Conservation (phyloP, 2,888 invertebrate species). For the Cantharis lateralis region DNA sequence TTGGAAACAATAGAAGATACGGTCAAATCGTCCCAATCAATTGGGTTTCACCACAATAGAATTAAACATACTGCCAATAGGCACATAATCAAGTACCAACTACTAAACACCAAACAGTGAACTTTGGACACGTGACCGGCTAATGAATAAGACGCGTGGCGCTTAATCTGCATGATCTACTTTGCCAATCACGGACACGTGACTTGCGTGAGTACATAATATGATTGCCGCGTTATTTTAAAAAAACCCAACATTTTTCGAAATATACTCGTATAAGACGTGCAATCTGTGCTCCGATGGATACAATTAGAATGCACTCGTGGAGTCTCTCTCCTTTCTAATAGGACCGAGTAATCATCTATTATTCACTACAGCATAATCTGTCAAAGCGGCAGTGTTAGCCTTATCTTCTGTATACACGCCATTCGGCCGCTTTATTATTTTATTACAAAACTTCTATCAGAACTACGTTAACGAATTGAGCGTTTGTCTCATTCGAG, state of each 20-base stretch:
- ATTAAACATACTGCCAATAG: conserved; percentile 7
- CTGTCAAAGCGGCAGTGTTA: conserved; percentile 49
- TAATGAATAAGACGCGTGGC: conserved; percentile 38
- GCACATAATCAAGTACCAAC: conserved; percentile 12
- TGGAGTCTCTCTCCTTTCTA: conserved; percentile 32
- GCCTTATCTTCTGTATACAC: conserved; percentile 49
- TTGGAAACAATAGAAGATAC: background rate
- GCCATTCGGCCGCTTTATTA: conserved; percentile 35
- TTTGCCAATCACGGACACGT: conserved; percentile 27
- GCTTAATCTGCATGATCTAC: conserved; percentile 35
- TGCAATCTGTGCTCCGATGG: conserved; percentile 15
- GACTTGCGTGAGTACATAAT: conserved; percentile 8
- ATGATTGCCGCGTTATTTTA: background rate
- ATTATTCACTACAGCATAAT: conserved; percentile 51
- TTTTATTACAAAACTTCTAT: conserved; percentile 18
- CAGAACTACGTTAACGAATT: conserved; percentile 31
- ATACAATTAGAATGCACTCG: conserved; percentile 30
- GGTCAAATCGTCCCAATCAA: background rate
- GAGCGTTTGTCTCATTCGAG: conserved; percentile 35
- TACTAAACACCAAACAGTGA: conserved; percentile 16
- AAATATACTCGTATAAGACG: background rate
- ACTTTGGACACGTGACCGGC: conserved; percentile 27
- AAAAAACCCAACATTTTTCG: background rate
- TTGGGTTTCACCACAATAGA: conserved; percentile 7
- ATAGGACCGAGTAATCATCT: conserved; percentile 45